Evolutionary conservation across 1,140 invertebrate genomes (phyloP).

Genomic region (Drosophila arawakana): DNA sequence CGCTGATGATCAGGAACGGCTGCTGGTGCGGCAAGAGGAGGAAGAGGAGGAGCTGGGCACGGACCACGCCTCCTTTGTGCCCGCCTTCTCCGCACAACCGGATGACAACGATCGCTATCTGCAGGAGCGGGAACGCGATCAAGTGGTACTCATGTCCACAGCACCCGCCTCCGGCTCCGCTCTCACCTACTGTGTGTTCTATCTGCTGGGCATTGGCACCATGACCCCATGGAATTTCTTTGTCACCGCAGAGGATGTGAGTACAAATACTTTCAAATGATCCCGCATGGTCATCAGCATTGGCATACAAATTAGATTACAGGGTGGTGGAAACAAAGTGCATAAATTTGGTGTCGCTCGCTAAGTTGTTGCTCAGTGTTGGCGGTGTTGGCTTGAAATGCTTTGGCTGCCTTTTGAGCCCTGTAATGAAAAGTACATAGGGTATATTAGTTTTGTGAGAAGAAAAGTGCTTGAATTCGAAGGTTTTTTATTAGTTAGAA

Average conservation of each 20-base stretch:
- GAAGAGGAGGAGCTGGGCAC: not conserved
- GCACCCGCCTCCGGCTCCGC: constrained; percentile 87
- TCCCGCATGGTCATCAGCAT: not conserved
- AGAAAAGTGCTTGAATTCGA: too few relatives aligned
- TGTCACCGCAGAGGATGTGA: constrained; percentile 96
- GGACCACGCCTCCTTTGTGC: constrained; percentile 44
- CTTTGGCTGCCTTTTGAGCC: too few relatives aligned
- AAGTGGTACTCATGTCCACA: constrained; percentile 61
- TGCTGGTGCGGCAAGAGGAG: constrained; percentile 16
- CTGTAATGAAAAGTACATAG: too few relatives aligned
- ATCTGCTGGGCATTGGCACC: constrained; percentile 94
- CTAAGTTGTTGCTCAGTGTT: constrained; percentile 33
- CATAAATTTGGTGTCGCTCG: constrained; percentile 23
- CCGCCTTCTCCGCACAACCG: constrained; percentile 54
- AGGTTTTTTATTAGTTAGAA: too few relatives aligned
- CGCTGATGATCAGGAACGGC: constrained; percentile 8
- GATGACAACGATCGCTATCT: constrained; percentile 38
- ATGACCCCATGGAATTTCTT: constrained; percentile 98
- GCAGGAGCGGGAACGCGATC: constrained; percentile 52
- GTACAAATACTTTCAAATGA: constrained; percentile 75
- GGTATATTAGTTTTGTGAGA: too few relatives aligned
- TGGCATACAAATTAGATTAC: not conserved
- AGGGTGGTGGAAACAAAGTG: constrained; percentile 4
- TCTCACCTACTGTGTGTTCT: constrained; percentile 93
- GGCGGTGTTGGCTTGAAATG: too few relatives aligned